These are phyloP conservation scores for Cremastinae sp. DNA, from an alignment of 2,888 invertebrate genomes.

Conservation along the genomic window DNA sequence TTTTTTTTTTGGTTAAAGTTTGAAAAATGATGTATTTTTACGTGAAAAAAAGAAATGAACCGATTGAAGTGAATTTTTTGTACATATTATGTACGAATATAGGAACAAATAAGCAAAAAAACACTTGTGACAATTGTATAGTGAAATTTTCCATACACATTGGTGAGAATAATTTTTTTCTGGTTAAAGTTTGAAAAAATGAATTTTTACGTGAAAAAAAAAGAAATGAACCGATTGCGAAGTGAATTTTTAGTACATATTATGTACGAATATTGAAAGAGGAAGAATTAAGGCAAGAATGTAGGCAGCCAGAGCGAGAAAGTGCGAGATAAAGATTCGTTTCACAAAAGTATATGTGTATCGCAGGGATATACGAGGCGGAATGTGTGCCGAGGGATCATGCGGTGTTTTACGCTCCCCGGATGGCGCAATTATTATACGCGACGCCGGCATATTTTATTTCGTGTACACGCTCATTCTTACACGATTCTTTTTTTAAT, in stretches of 20 bases:
- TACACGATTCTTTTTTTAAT: constrained; percentile 18
- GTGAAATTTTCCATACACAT: too few species aligned
- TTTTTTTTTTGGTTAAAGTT: too few species aligned
- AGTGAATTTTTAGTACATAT: too few species aligned
- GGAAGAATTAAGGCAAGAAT: constrained; percentile 4
- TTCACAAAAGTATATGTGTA: constrained; percentile 27
- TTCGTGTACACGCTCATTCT: constrained; percentile 13
- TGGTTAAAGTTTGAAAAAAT: too few species aligned
- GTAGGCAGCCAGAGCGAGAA: background rate
- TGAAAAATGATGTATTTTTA: too few species aligned
- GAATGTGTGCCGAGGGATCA: constrained; percentile 37
- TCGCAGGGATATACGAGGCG: constrained; percentile 1
- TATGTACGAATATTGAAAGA: background rate
- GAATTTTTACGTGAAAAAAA: too few species aligned
- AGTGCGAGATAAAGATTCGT: constrained; percentile 28
- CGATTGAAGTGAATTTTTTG: too few species aligned
- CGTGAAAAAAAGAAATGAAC: too few species aligned
- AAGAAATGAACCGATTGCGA: too few species aligned
- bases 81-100: background rate
- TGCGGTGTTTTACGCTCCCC: constrained; percentile 19
- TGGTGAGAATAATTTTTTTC: too few species aligned
- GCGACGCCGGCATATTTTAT: constrained; percentile 42
- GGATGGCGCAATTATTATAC: constrained; percentile 30
- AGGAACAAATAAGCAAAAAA: constrained; percentile 4
- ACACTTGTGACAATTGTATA: too few species aligned